Conservation (phyloP, 2,113 vertebrate species). For the Gavialis gangeticus region DNA sequence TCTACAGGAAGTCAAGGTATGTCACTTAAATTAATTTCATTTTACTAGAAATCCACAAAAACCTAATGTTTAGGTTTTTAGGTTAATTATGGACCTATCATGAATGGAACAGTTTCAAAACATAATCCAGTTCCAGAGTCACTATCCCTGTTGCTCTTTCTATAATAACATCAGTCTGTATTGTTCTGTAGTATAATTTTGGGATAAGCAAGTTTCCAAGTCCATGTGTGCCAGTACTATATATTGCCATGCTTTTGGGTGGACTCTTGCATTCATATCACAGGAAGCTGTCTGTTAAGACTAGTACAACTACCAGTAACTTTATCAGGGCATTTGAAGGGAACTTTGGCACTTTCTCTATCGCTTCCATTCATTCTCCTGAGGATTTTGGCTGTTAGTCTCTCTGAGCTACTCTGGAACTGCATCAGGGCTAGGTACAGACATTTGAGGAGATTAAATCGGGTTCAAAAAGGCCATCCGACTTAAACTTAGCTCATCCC, state of each 20-base stretch:
- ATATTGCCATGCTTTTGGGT: background rate
- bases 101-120: background rate
- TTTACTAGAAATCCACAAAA: background rate
- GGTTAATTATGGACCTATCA: background rate
- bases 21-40: background rate
- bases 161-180: background rate
- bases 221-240: background rate
- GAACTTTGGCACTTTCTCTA: background rate
- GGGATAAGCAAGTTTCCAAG: background rate
- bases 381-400: background rate
- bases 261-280: background rate
- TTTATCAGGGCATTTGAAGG: background rate
- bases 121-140: background rate
- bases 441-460: too few species aligned
- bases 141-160: background rate
- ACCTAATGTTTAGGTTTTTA: background rate
- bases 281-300: background rate
- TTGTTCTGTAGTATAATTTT: background rate
- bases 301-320: background rate
- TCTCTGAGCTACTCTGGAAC: background rate
- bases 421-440: background rate
- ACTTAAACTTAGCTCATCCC: too few species aligned
- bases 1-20: slow-evolving; percentile 40
- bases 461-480: too few species aligned
- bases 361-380: background rate